Percentiles rank a stretch among this genome's conserved stretches.
These are phyloP conservation scores for Rhopilema esculentum DNA, from an alignment of 30 jellyfish, hydroid and myxozoan species.

Conservation along the genomic window DNA sequence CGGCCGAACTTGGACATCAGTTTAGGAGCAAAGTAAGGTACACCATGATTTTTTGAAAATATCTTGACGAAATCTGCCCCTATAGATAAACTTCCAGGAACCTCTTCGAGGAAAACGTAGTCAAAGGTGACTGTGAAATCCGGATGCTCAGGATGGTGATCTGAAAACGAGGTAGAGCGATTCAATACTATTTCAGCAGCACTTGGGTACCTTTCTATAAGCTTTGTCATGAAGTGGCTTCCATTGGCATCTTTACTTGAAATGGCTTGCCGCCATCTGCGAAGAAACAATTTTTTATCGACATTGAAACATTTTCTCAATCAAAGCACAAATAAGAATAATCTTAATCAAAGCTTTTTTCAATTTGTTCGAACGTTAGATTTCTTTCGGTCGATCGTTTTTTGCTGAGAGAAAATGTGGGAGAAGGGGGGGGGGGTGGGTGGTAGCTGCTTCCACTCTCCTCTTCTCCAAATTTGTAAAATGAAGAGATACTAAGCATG, in stretches of 20 bases:
- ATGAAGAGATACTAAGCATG: no score
- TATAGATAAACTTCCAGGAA: neutral
- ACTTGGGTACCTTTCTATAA: constrained; percentile 10
- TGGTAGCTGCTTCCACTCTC: no score
- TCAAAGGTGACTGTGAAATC: constrained; percentile 21
- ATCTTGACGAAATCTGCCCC: neutral
- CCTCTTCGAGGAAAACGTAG: constrained; percentile 18
- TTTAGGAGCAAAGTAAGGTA: constrained; percentile 11
- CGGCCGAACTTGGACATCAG: constrained; percentile 8
- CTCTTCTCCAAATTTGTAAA: no score
- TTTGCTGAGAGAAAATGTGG: no score
- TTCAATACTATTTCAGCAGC: constrained; percentile 15
- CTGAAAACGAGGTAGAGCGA: constrained; percentile 40
- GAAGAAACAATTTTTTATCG: neutral
- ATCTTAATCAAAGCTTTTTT: no score
- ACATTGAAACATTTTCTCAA: no score
- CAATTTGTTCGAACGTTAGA: no score
- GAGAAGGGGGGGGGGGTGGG: no score
- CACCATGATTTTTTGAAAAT: neutral
- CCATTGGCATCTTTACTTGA: constrained; percentile 2
- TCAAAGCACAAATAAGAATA: no score
- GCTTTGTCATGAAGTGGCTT: constrained; percentile 17
- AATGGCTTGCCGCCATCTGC: constrained; percentile 43
- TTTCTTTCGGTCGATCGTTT: no score
- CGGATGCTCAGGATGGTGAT: constrained; percentile 51